These are phyloP conservation scores for Amblyteles armatorius DNA, from an alignment of 2,888 invertebrate genomes.

Conservation along the genomic window DNA sequence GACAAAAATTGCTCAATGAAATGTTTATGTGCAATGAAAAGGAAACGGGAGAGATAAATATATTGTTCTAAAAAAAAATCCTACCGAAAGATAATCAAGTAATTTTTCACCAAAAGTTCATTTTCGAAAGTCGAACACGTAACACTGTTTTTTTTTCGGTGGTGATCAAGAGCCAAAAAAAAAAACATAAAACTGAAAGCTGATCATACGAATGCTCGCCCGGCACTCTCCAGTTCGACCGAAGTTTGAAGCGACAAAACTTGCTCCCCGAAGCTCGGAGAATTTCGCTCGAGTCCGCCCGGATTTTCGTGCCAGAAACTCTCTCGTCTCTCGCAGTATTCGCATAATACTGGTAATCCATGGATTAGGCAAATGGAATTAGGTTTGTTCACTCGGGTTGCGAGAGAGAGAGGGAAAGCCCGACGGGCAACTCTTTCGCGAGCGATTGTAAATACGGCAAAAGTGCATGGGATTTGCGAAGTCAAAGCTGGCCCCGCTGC, in stretches of 20 bases:
- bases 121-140: no score
- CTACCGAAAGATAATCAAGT: background rate
- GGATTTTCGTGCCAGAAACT: constrained; percentile 42
- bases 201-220: background rate
- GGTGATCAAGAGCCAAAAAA: background rate
- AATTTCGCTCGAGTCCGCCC: constrained; percentile 14
- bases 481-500: background rate
- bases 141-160: no score
- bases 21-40: constrained; percentile 59
- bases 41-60: constrained; percentile 52
- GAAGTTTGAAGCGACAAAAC: constrained; percentile 40
- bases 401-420: background rate
- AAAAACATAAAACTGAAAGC: constrained; percentile 5
- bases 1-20: constrained; percentile 24
- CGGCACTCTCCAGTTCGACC: background rate
- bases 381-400: constrained; percentile 49
- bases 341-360: constrained; percentile 42
- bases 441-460: constrained; percentile 32
- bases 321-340: constrained; percentile 28
- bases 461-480: background rate
- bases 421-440: constrained; percentile 43
- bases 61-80: no score
- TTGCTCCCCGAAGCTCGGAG: background rate
- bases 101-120: no score
- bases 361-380: constrained; percentile 64